Evolutionary conservation across 2,888 invertebrate genomes (phyloP).

Genomic region (Andrena hattorfiana): DNA sequence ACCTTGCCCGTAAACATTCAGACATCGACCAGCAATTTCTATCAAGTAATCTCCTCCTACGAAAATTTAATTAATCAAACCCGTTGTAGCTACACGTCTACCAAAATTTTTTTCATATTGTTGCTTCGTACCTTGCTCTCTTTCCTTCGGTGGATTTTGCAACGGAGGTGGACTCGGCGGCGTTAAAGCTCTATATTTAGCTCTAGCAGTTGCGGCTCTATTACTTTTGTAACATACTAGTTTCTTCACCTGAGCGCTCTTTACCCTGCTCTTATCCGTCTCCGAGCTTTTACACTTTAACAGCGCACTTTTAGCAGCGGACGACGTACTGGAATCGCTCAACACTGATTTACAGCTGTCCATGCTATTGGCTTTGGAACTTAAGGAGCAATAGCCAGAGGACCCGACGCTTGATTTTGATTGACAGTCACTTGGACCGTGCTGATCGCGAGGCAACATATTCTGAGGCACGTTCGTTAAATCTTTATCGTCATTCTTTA

Average conservation of each 20-base stretch:
- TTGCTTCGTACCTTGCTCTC: slow-evolving; percentile 88
- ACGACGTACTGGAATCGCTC: slow-evolving; percentile 79
- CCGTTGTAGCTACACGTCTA: not conserved
- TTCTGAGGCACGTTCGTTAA: slow-evolving; percentile 18
- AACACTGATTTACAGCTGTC: slow-evolving; percentile 80
- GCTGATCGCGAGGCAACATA: slow-evolving; percentile 36
- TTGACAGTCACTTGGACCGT: slow-evolving; percentile 48
- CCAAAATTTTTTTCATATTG: slow-evolving; percentile 1
- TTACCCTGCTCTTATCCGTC: slow-evolving; percentile 75
- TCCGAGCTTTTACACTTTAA: slow-evolving; percentile 70
- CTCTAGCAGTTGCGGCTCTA: slow-evolving; percentile 89
- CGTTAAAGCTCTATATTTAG: slow-evolving; percentile 87
- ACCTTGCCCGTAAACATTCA: slow-evolving; percentile 95
- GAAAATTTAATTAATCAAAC: slow-evolving; percentile 48
- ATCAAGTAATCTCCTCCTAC: slow-evolving; percentile 95
- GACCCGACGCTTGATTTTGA: slow-evolving; percentile 62
- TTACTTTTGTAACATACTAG: slow-evolving; percentile 86
- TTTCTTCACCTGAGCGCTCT: slow-evolving; percentile 83
- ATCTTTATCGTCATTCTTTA: slow-evolving; percentile 32
- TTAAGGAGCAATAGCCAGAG: slow-evolving; percentile 69
- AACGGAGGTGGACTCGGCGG: slow-evolving; percentile 86
- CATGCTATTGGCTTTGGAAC: slow-evolving; percentile 78
- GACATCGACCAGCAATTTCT: slow-evolving; percentile 93
- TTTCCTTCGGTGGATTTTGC: slow-evolving; percentile 87
- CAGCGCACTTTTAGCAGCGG: slow-evolving; percentile 66